Evolutionary conservation across 2,888 invertebrate species (phyloP).

Genomic region (Phragmatobia fuliginosa): DNA sequence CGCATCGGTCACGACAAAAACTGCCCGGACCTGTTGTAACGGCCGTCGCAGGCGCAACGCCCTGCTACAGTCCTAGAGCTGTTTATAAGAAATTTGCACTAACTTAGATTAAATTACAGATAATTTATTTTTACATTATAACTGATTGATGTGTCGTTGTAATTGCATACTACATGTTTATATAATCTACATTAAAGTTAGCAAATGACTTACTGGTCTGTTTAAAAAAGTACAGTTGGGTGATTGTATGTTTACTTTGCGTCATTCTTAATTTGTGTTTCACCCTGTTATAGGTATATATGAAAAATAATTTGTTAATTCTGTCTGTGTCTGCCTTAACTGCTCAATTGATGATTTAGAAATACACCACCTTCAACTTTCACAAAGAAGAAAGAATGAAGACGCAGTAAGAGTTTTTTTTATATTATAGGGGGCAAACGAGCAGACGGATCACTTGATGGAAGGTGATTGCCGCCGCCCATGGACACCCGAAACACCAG

Average conservation of each 20-base stretch:
- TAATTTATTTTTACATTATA: slow-evolving; percentile 26
- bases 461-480: too few relatives aligned
- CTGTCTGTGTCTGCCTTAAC: too few relatives aligned
- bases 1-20: slow-evolving; percentile 65
- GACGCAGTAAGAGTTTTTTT: too few relatives aligned
- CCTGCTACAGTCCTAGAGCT: slow-evolving; percentile 59
- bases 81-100: slow-evolving; percentile 43
- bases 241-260: too few relatives aligned
- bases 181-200: background rate
- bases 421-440: too few relatives aligned
- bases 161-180: background rate
- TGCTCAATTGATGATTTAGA: too few relatives aligned
- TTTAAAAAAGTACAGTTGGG: background rate
- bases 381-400: too few relatives aligned
- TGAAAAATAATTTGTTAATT: background rate
- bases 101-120: slow-evolving; percentile 49
- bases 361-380: too few relatives aligned
- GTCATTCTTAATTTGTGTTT: background rate
- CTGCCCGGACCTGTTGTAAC: slow-evolving; percentile 74
- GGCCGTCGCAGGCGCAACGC: slow-evolving; percentile 68
- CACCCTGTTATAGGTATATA: too few relatives aligned
- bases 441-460: too few relatives aligned
- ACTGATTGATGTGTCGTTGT: slow-evolving; percentile 20
- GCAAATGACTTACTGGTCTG: background rate
- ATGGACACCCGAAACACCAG: too few relatives aligned